Conservation (phyloP, 92 coral and sea anemone genomes). For the Virgularia gustaviana region DNA sequence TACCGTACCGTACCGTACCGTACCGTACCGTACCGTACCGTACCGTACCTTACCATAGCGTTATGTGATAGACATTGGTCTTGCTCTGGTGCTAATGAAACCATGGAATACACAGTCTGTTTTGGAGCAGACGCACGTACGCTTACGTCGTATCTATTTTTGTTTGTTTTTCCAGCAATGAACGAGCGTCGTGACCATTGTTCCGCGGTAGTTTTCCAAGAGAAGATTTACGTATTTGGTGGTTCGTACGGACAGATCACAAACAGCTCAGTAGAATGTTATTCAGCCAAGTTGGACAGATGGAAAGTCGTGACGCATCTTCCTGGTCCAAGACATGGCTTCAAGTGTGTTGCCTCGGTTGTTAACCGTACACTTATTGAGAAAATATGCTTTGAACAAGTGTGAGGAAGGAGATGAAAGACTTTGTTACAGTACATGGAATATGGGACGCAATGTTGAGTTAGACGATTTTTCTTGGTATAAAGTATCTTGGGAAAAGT, state of each 20-base stretch:
- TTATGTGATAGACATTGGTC: no score
- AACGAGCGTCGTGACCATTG: conserved; percentile 79
- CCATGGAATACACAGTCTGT: no score
- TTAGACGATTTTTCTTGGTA: no score
- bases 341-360: conserved; percentile 60
- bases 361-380: conserved; percentile 68
- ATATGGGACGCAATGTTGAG: no score
- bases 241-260: conserved; percentile 93
- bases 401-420: conserved; percentile 20
- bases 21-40: no score
- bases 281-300: conserved; percentile 52
- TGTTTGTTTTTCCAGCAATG: conserved; percentile 65
- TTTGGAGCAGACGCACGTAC: no score
- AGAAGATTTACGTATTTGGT: conserved; percentile 86
- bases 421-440: no score
- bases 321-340: conserved; percentile 78
- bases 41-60: no score
- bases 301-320: conserved; percentile 79
- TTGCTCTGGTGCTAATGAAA: no score
- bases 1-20: no score
- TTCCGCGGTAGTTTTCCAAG: conserved; percentile 64
- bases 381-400: conserved; percentile 44
- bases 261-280: conserved; percentile 89
- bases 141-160: background rate
- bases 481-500: no score